A percentile compares a stretch with the other conserved stretches of the same genome.
Evolutionary conservation across 2,797 vertebrate genomes (phyloP).

Genomic region (Erethizon dorsatum): DNA sequence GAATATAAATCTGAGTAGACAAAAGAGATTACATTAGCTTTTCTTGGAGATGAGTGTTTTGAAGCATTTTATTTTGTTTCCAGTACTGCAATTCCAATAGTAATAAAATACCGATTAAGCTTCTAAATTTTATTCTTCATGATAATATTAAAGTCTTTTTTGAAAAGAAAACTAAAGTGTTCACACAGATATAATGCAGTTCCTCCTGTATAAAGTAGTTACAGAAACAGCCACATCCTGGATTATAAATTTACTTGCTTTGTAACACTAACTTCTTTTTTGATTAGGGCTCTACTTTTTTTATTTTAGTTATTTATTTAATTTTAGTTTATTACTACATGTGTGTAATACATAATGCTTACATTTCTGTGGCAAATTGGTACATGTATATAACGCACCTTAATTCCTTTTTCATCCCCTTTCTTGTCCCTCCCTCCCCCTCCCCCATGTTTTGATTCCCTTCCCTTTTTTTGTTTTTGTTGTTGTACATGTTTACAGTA

Average conservation of each 20-base stretch:
- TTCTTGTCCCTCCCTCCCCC: neutral
- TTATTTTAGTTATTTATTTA: too few species aligned
- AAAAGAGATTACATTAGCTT: neutral
- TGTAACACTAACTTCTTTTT: neutral
- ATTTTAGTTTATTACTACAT: too few species aligned
- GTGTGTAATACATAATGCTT: too few species aligned
- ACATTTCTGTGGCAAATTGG: neutral
- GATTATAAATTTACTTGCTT: neutral
- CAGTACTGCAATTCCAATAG: neutral
- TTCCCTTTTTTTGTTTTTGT: neutral
- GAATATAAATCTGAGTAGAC: neutral
- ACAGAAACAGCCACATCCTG: neutral
- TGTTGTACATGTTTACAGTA: too few species aligned
- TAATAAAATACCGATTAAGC: neutral
- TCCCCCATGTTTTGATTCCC: neutral
- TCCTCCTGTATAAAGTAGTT: neutral
- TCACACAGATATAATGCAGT: neutral
- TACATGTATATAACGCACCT: neutral
- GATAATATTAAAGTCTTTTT: neutral
- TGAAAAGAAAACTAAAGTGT: neutral
- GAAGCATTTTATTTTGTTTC: slow-evolving; percentile 30
- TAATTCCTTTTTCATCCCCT: neutral
- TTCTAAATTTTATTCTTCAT: neutral
- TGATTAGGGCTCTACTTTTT: too few species aligned
- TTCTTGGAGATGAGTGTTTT: neutral